phyloP scores from a whole-genome alignment of 2,113 vertebrate genomes.

The Nyctereutes procyonoides region DNA sequence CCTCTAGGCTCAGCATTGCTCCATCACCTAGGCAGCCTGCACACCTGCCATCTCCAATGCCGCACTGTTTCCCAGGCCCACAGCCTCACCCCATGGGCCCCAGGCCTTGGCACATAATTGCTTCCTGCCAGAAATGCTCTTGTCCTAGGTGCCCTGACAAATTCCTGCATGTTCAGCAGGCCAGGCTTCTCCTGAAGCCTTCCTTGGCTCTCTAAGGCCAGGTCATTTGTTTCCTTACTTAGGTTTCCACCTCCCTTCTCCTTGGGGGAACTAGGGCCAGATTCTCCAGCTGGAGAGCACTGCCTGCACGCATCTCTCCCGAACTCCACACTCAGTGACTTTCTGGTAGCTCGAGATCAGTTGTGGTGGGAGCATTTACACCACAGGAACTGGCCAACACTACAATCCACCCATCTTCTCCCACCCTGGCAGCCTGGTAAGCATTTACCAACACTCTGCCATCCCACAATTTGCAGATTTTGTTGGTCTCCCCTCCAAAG shows the following conservation, averaged over 20 bases:
- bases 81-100: rapidly evolving
- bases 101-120: not conserved
- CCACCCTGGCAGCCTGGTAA: rapidly evolving
- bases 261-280: rapidly evolving
- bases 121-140: no score
- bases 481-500: not conserved
- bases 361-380: rapidly evolving
- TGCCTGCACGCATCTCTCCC: rapidly evolving
- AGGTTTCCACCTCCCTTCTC: not conserved
- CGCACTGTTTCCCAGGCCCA: not conserved
- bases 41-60: rapidly evolving
- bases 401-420: no score
- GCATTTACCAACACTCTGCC: no score
- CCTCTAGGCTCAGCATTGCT: not conserved
- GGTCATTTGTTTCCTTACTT: not conserved
- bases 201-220: no score
- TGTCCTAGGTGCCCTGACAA: not conserved
- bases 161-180: not conserved
- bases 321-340: not conserved
- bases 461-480: no score
- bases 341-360: not conserved
- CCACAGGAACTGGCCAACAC: not conserved
- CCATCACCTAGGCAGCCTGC: not conserved
- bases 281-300: not conserved
- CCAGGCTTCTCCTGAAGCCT: not conserved